Percentiles rank a stretch among this genome's conserved stretches.
Evolutionary conservation across 2,113 vertebrate species (phyloP).

Genomic region (Oostethus manadensis): DNA sequence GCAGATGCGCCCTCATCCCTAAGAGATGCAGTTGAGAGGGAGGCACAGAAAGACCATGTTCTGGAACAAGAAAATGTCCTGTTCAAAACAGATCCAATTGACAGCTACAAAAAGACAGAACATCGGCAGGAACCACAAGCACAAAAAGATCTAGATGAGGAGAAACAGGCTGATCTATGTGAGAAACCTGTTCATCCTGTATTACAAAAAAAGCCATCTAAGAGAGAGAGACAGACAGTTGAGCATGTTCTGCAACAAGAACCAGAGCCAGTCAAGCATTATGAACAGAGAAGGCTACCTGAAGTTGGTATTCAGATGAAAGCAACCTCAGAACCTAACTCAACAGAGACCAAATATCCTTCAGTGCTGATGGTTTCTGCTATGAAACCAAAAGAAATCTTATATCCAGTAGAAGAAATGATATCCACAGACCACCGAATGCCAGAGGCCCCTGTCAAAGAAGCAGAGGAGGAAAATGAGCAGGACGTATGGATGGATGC

Average conservation of each 20-base stretch:
- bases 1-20: neutral
- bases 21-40: neutral
- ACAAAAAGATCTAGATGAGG: neutral
- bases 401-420: slow-evolving; percentile 21
- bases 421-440: slow-evolving; percentile 1
- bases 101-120: too few species aligned
- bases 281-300: too few species aligned
- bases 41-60: neutral
- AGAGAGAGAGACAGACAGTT: neutral
- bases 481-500: slow-evolving; percentile 69
- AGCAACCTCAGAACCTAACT: slow-evolving; percentile 5
- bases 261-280: neutral
- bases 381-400: slow-evolving; percentile 14
- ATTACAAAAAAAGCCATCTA: neutral
- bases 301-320: too few species aligned
- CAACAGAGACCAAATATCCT: slow-evolving; percentile 3
- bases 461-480: slow-evolving; percentile 46
- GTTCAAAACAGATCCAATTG: neutral
- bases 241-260: neutral
- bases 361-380: slow-evolving; percentile 6
- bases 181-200: slow-evolving; percentile 1
- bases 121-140: neutral
- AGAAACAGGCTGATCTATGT: slow-evolving; percentile 4
- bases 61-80: neutral
- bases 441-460: slow-evolving; percentile 5